Percentiles rank a stretch among this genome's conserved stretches.
Evolutionary conservation across 2,113 vertebrate genomes (phyloP).

Genomic region (Ageneiosus marmoratus): DNA sequence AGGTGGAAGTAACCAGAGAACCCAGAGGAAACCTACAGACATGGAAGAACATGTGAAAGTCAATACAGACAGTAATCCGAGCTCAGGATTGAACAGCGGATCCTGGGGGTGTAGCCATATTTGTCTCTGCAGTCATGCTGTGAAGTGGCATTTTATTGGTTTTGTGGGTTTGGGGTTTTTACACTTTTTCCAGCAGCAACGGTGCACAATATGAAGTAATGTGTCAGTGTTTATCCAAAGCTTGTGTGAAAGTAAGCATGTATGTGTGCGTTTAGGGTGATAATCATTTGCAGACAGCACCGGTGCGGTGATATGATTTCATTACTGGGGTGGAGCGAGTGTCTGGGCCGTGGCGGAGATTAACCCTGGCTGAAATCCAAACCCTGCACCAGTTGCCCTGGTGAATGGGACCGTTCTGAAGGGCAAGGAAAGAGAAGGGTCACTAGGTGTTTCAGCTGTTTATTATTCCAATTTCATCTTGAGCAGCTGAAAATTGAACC

Average conservation of each 20-base stretch:
- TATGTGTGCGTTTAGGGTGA: slow-evolving; percentile 44
- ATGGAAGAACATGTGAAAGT: not conserved
- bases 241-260: slow-evolving; percentile 22
- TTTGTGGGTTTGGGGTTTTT: not conserved
- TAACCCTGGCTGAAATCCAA: slow-evolving; percentile 70
- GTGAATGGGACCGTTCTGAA: slow-evolving; percentile 58
- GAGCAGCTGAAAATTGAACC: slow-evolving; percentile 81
- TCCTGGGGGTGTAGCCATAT: not conserved
- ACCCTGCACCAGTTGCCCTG: slow-evolving; percentile 63
- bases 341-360: slow-evolving; percentile 64
- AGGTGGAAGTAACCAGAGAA: not conserved
- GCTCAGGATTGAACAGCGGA: not conserved
- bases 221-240: slow-evolving; percentile 11
- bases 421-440: slow-evolving; percentile 47
- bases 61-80: not conserved
- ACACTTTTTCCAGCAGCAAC: not conserved
- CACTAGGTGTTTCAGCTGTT: slow-evolving; percentile 78
- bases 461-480: slow-evolving; percentile 80
- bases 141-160: slow-evolving; percentile 10
- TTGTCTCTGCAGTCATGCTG: not conserved
- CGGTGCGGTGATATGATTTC: slow-evolving; percentile 65
- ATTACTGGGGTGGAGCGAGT: slow-evolving; percentile 61
- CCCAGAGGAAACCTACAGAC: not conserved
- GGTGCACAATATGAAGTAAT: not conserved
- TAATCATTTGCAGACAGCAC: slow-evolving; percentile 70